Evolutionary conservation across 2,888 invertebrate species (phyloP), one percentile per base, ranked within the genome.

Genomic region (Cephus pygmeus): DNA sequence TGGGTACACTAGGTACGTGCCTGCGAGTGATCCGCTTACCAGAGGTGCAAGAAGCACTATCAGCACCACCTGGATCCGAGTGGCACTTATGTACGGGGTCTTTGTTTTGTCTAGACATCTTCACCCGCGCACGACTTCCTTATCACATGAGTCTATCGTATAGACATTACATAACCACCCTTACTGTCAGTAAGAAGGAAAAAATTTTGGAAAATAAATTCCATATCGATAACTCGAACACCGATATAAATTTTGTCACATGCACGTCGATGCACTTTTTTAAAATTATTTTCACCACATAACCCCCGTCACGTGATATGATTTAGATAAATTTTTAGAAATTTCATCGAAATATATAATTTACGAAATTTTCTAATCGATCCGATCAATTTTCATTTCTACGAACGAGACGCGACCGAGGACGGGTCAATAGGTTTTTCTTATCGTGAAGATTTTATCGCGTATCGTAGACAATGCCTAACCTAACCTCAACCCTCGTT

Each of bases 61-160:
- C 80, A 15, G 93, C 93, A 81, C 93, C 93, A 12, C 94, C 94
- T 79, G 94, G 94, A 90, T 95, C 94, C 86, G 94, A 95, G 86
- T 94, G 93, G 89, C 94, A 94, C 92, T 95, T 95, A 86, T 95
- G 95, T 84, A 95, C 94, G 87, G 94, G 91, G 91, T 95, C 95
- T 90, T 95, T 95, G 83, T 81, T 85, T 85, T 87, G 89, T 84
- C 88, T 88, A 84, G 90, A 89, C 91, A 90, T 90, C 78, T 81
- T 83, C 71, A 34, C 40, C 33, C 30, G 30, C 11, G 15, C 34
- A 34, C 74, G 15, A 35, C n/a, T 34, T 74, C 35, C 78, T 81
- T 79, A 80, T 79, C 79, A 77, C 30, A 73, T 77, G 78, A 73
- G 69, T 31, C 75, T 75, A 75, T 77, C 76, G 23, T 56, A 56